These are phyloP conservation scores for Galaxias olidus DNA, from an alignment of 2,797 vertebrate species.

Conservation along the genomic window DNA sequence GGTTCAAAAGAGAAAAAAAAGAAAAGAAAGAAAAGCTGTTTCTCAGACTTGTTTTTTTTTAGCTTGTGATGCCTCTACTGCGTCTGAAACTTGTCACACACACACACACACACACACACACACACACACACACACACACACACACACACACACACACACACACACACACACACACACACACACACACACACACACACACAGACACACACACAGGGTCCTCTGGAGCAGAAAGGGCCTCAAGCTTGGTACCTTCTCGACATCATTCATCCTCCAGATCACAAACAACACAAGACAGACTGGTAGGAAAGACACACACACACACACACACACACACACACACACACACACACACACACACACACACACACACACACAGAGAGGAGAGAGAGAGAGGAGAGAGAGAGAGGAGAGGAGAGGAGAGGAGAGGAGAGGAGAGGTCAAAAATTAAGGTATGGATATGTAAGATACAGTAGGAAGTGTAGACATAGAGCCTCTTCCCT, in stretches of 20 bases:
- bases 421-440: neutral
- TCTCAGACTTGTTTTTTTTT: too few species aligned
- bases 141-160: conserved; percentile 2
- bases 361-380: neutral
- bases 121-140: conserved; percentile 22
- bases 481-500: too few species aligned
- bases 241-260: conserved; percentile 72
- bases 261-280: conserved; percentile 69
- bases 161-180: conserved; percentile 17
- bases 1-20: too few species aligned
- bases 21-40: too few species aligned
- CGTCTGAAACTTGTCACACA: conserved; percentile 56
- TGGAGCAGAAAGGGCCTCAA: conserved; percentile 73
- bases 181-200: conserved; percentile 25
- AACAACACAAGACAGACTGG: conserved; percentile 51
- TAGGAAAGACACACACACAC: conserved; percentile 19
- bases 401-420: neutral
- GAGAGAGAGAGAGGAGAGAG: neutral
- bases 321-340: neutral
- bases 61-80: conserved; percentile 50
- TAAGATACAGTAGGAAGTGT: neutral
- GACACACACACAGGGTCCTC: conserved; percentile 60
- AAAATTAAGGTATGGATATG: too few species aligned
- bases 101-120: conserved; percentile 36
- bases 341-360: neutral